Conservation (phyloP, 64 coral and sea anemone genomes). For the Montipora efflorescens region DNA sequence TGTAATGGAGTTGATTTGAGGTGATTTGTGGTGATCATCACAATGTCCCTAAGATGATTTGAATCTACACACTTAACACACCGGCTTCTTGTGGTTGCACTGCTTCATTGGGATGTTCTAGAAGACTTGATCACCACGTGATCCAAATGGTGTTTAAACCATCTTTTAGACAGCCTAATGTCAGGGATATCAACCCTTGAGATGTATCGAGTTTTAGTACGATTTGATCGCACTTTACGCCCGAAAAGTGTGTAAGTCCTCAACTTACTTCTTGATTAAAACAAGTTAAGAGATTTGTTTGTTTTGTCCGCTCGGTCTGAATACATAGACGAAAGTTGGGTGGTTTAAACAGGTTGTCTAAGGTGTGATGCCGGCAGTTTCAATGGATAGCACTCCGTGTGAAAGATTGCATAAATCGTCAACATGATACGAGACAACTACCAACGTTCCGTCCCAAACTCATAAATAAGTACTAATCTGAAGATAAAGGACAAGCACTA, state of each 20-base stretch:
- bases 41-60: neutral
- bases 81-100: slow-evolving; percentile 12
- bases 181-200: slow-evolving; percentile 22
- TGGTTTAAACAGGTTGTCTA: too few species aligned
- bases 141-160: slow-evolving; percentile 1
- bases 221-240: too few species aligned
- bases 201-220: neutral
- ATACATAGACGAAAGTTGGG: too few species aligned
- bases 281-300: neutral
- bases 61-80: neutral
- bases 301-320: neutral
- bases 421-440: neutral
- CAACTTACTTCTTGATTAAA: too few species aligned
- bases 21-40: neutral
- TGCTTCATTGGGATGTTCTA: slow-evolving; percentile 54
- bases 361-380: too few species aligned
- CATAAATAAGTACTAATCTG: too few species aligned
- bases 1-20: neutral
- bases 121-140: slow-evolving; percentile 35
- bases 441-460: neutral
- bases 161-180: slow-evolving; percentile 50
- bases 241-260: too few species aligned
- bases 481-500: too few species aligned
- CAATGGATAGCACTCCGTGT: too few species aligned
- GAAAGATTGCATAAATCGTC: too few species aligned